A percentile compares a stretch with the other conserved stretches of the same genome.
Evolutionary conservation across 2,797 vertebrate genomes (phyloP).

Genomic region (Sebastolobus altivelis): DNA sequence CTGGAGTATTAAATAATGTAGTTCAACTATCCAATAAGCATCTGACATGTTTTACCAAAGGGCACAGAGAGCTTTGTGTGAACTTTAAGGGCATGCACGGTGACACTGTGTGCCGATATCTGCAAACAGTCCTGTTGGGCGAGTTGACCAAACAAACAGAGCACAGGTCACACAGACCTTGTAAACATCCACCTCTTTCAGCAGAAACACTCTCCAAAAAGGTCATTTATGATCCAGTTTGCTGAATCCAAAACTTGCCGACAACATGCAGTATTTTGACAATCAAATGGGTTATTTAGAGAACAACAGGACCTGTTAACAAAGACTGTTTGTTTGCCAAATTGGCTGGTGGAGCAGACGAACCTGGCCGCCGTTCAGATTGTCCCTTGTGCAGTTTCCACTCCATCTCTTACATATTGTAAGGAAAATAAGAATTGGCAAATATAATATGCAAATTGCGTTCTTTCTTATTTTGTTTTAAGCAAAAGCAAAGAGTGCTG

Average conservation of each 20-base stretch:
- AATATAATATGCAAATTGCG: constrained; percentile 17
- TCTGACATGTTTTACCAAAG: constrained; percentile 15
- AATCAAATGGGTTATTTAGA: constrained; percentile 28
- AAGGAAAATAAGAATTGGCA: constrained; percentile 18
- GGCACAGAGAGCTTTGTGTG: constrained; percentile 16
- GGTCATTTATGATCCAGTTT: constrained; percentile 35
- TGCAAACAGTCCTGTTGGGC: constrained; percentile 66
- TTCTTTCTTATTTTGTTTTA: background rate
- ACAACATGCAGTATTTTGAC: constrained; percentile 17
- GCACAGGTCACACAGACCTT: constrained; percentile 64
- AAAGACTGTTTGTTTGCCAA: constrained; percentile 31
- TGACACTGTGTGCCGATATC: constrained; percentile 59
- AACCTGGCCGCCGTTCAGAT: constrained; percentile 18
- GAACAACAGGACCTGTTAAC: constrained; percentile 19
- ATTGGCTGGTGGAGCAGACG: constrained; percentile 18
- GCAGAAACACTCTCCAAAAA: constrained; percentile 19
- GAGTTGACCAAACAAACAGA: constrained; percentile 69
- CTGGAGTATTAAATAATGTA: background rate
- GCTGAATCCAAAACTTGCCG: constrained; percentile 27
- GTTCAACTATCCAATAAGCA: background rate
- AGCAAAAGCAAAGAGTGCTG: constrained; percentile 1
- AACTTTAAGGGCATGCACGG: constrained; percentile 55
- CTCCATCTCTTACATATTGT: constrained; percentile 9
- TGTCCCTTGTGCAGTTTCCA: constrained; percentile 19
- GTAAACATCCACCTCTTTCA: constrained; percentile 56